Evolutionary conservation across 2,797 vertebrate species (phyloP), one percentile per base, ranked within the genome.

Genomic region (Cossypha dichroa): DNA sequence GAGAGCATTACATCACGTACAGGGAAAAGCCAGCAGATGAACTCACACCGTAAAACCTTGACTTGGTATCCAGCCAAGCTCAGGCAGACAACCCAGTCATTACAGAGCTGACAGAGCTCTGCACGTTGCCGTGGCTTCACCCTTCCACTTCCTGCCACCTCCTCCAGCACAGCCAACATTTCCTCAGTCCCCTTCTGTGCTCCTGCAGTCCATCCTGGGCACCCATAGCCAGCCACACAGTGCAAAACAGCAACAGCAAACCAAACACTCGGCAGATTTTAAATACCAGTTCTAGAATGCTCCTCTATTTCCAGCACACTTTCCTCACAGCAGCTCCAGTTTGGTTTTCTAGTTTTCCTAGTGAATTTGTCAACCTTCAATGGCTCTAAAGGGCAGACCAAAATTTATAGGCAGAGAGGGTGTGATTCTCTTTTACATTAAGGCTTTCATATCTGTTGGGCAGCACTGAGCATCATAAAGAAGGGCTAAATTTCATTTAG

Each of bases 21-120:
- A 82, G 76, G 85, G 72, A 85, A 95, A 96, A 93, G 96, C 94
- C 94, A 96, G 94, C 88, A 88, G 84, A 96, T 97, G 97, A 97
- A 96, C 87, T 97, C 95, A 97, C 92, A 63, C 87, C 91, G 52
- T 92, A 77, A 90, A 96, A 93, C 91, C 93, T 87, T 94, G 60
- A 31, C 85, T 91, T 91, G 90, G 78, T 94, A 86, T 51, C 80
- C n/a, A 74, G 94, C 96, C 96, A 96, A 97, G 70, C 76, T 87
- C 76, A 48, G 76, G 86, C 83, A 95, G 89, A 96, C 94, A 94
- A 76, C 60, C 51, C 81, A 4, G 5, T 91, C 90, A 90, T 92
- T 97, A 58, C 29, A 0, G 82, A 85, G 90, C 0, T 87, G 93
- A 95, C 86, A 81, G 82, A 88, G 70, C 67, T 80, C 43, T 5